phyloP scores from a whole-genome alignment of 1,140 invertebrate genomes.

The Dreissena polymorpha region DNA sequence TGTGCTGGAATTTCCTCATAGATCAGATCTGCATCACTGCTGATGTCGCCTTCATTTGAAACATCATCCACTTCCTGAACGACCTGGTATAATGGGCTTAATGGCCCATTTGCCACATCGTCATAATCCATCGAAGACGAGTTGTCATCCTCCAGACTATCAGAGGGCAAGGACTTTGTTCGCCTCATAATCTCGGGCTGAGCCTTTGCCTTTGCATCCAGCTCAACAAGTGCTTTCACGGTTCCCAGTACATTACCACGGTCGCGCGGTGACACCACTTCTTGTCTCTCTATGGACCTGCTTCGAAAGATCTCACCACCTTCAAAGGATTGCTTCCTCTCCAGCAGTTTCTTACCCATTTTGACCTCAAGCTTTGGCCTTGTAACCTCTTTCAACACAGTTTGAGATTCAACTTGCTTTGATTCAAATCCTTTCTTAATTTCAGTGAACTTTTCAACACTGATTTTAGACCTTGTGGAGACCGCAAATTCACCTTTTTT shows the following conservation, averaged over 20 bases:
- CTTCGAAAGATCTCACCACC: conserved; percentile 4
- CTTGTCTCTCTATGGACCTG: conserved; percentile 16
- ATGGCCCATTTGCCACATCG: background rate
- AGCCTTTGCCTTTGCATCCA: conserved; percentile 46
- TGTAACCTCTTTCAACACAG: background rate
- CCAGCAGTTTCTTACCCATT: conserved; percentile 23
- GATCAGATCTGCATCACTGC: conserved; percentile 53
- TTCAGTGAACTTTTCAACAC: conserved; percentile 40
- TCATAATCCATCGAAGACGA: conserved; percentile 32
- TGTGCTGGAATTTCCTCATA: conserved; percentile 47
- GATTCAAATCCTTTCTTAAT: conserved; percentile 55
- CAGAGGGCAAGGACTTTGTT: conserved; percentile 38
- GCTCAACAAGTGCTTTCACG: conserved; percentile 41
- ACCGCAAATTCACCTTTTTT: conserved; percentile 23
- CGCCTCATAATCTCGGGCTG: conserved; percentile 21
- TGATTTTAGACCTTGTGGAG: conserved; percentile 32
- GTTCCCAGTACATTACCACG: conserved; percentile 34
- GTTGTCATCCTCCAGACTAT: conserved; percentile 28
- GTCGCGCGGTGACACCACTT: conserved; percentile 22
- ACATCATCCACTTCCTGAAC: conserved; percentile 12
- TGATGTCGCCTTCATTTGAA: conserved; percentile 56
- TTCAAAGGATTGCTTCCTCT: conserved; percentile 54
- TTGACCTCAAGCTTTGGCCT: conserved; percentile 31
- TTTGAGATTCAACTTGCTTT: conserved; percentile 9
- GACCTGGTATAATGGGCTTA: conserved; percentile 1